phyloP scores from a whole-genome alignment of 2,113 vertebrate genomes.

The Coracopsis vasa region DNA sequence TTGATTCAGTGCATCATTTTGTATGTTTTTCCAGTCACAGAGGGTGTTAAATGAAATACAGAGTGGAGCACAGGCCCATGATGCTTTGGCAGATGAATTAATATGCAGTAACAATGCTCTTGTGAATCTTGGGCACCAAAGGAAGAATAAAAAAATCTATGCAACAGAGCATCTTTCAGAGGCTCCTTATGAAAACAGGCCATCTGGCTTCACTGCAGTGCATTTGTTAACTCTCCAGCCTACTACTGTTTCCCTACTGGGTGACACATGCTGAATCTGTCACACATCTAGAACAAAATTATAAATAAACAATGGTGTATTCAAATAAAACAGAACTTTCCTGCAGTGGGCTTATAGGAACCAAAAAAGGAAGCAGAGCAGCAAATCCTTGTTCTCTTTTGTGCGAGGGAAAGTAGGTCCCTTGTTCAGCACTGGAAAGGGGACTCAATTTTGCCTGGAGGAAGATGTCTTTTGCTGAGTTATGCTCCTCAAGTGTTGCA shows the following conservation, averaged over 20 bases:
- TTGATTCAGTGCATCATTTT: fast-evolving
- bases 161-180: slow-evolving; percentile 35
- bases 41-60: background rate
- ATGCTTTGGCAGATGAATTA: background rate
- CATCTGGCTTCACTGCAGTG: slow-evolving; percentile 36
- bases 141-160: background rate
- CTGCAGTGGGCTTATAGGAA: background rate
- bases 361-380: background rate
- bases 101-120: background rate
- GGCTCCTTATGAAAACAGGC: slow-evolving; percentile 27
- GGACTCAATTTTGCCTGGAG: fast-evolving
- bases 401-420: background rate
- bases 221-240: slow-evolving; percentile 34
- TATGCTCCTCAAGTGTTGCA: background rate
- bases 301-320: slow-evolving; percentile 53
- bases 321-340: slow-evolving; percentile 46
- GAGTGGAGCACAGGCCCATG: fast-evolving
- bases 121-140: slow-evolving; percentile 1
- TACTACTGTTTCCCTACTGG: slow-evolving; percentile 39
- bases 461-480: background rate
- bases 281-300: slow-evolving; percentile 51
- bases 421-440: background rate
- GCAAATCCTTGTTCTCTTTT: background rate
- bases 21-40: background rate
- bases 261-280: slow-evolving; percentile 46